These are phyloP conservation scores for Eulemur rufifrons DNA, from an alignment of 2,113 vertebrate species.

Conservation along the genomic window DNA sequence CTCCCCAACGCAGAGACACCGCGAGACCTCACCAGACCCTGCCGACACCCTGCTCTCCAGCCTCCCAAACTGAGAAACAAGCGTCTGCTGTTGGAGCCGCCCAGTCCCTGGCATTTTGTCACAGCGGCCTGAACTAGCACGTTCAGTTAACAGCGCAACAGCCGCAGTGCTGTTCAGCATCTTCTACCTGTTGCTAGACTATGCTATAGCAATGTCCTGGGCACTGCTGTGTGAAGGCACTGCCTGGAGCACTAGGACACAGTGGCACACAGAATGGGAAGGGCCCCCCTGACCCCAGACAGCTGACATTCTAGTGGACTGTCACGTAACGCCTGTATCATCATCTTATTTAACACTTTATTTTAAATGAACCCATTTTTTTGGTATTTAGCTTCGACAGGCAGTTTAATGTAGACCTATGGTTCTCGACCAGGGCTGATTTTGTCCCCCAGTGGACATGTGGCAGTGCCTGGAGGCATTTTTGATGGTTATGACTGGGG, in stretches of 20 bases:
- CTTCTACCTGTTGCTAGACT: not conserved
- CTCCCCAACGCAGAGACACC: not conserved
- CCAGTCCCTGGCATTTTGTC: not conserved
- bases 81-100: not conserved
- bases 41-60: fast-evolving
- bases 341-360: not conserved
- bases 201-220: too few species aligned
- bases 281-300: fast-evolving
- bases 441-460: not conserved
- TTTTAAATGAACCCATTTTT: not conserved
- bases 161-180: not conserved
- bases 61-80: not conserved
- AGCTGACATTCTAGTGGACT: not conserved
- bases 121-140: not conserved
- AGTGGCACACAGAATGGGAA: not conserved
- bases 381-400: not conserved
- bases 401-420: not conserved
- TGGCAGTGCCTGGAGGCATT: not conserved
- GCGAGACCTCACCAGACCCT: not conserved
- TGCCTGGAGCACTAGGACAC: fast-evolving
- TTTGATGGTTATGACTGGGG: not conserved
- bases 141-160: not conserved
- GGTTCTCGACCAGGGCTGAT: not conserved
- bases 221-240: not conserved
- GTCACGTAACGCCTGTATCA: fast-evolving